Percentiles rank a stretch among this genome's conserved stretches.
phyloP scores from a whole-genome alignment of 2,113 vertebrate species.

The Ptyas mucosa region DNA sequence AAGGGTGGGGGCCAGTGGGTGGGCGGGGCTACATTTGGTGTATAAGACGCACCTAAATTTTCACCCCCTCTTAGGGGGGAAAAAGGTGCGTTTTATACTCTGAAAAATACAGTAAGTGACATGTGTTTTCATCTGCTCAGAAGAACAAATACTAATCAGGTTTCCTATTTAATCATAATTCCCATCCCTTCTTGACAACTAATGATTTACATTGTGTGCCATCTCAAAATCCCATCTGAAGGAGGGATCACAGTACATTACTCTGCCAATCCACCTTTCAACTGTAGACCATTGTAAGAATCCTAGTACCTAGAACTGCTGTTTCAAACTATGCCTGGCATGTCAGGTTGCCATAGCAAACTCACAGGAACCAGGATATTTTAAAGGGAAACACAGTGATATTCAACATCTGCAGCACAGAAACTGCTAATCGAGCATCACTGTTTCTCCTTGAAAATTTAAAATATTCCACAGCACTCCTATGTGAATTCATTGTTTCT shows the following conservation, averaged over 20 bases:
- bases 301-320: neutral
- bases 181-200: neutral
- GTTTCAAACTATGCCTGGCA: neutral
- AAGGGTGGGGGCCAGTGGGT: too few species aligned
- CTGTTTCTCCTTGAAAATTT: neutral
- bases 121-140: neutral
- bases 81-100: too few species aligned
- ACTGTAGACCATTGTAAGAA: neutral
- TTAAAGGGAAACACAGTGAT: neutral
- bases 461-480: neutral
- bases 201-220: neutral
- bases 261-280: neutral
- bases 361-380: neutral
- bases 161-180: neutral
- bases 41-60: too few species aligned
- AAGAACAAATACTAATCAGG: neutral
- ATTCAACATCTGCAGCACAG: neutral
- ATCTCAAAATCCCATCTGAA: neutral
- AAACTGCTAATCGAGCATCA: neutral
- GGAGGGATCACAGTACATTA: neutral
- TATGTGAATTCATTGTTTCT: neutral
- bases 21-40: too few species aligned
- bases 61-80: too few species aligned
- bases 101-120: neutral
- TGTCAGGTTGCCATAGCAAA: neutral